Evolutionary conservation across 2,888 invertebrate species (phyloP), one percentile per base, ranked within the genome.

Genomic region (Cacoxenus indagator): DNA sequence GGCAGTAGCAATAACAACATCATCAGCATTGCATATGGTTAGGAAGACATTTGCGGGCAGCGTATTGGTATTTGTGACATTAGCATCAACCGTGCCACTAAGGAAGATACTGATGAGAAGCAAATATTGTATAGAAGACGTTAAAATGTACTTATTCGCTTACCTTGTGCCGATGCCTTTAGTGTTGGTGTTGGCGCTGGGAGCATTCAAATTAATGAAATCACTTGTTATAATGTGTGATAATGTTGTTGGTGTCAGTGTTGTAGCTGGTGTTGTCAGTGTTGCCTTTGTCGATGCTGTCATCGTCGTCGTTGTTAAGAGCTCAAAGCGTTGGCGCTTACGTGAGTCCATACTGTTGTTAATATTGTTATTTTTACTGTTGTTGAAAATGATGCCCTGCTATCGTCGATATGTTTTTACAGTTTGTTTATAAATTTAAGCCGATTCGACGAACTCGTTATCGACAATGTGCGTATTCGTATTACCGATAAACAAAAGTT

Each of bases 11-110:
- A n/a, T n/a, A n/a, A n/a, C n/a, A 3, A 17, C 48, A 48, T 48
- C 48, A 48, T 67, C 29, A 61, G 79, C 83, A 46, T 84, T 85
- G 70, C 86, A 86, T 29, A 86, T 85, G 9, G 86, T 84, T 55
- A 83, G 64, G 64, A 80, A 72, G 46, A 81, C 75, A 62, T 78
- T 77, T 65, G 76, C n/a, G 27, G 66, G 66, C 57, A 67, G 22
- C 17, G 29, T 17, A 59, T 6, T n/a, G n/a, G 59, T 55, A 1
- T 8, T 19, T 24, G 59, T 22, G 37, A 17, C 59, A 26, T 48
- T 19, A 0, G 14, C 45, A 19, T 31, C 29, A 48, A 48, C 64
- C 5, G 1, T n/a, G 45, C 37, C 22, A 19, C 72, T 73, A 45
- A 78, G 65, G 62, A 78, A 74, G 57, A 75, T 75, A 67, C 78